Conservation (phyloP, 2,888 invertebrate genomes). For the Andrena haemorrhoa region DNA sequence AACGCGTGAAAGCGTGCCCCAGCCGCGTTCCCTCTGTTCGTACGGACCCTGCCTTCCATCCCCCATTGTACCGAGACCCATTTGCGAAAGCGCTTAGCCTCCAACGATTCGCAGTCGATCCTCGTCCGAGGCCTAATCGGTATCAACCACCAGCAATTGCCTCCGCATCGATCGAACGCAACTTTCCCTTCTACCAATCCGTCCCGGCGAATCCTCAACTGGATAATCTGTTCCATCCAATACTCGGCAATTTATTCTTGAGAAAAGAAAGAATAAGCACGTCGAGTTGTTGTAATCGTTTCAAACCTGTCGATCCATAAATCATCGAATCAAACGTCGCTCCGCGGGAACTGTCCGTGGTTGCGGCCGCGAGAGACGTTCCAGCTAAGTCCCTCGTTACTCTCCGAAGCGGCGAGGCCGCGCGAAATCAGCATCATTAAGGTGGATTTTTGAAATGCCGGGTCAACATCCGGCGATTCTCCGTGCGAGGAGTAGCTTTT, state of each 20-base stretch:
- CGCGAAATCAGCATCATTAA: constrained; percentile 50
- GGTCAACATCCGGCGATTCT: constrained; percentile 48
- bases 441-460: constrained; percentile 49
- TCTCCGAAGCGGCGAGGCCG: not conserved
- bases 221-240: constrained; percentile 4
- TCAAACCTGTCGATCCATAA: constrained; percentile 31
- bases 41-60: constrained; percentile 40
- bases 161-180: constrained; percentile 21
- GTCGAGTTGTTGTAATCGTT: constrained; percentile 40
- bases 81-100: constrained; percentile 69
- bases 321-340: constrained; percentile 46
- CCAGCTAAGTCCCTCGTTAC: constrained; percentile 21
- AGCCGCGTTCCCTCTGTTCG: constrained; percentile 36
- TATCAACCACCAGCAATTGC: constrained; percentile 54
- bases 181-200: constrained; percentile 26
- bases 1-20: constrained; percentile 70
- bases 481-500: constrained; percentile 25
- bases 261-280: not conserved
- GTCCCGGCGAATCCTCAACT: constrained; percentile 31
- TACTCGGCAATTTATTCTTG: constrained; percentile 23
- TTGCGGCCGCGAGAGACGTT: constrained; percentile 21
- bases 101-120: constrained; percentile 56
- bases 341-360: constrained; percentile 12
- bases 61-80: constrained; percentile 61
- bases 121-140: constrained; percentile 54